Evolutionary conservation across 53 echinoderm and acorn worm genomes (phyloP), one percentile per base, ranked within the genome.

Genomic region (Hippasteria phrygiana): DNA sequence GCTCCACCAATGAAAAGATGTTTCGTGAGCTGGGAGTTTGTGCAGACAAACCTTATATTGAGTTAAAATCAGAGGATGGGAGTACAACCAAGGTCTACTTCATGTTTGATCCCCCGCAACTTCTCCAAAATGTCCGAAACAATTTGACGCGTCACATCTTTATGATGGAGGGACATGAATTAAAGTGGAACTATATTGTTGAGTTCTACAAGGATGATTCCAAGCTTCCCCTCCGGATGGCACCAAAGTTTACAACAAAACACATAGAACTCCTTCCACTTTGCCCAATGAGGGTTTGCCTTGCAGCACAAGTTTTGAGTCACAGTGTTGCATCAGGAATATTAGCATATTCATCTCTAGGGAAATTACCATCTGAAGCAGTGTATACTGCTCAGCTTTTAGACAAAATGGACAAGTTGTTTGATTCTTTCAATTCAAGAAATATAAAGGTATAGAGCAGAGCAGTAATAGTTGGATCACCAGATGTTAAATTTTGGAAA

Each of bases 381-480:
- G 91, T 56, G 0, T 73, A 71, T 33, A 88, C 88, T 28, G 71
- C 87, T 55, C 80, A 92, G 39, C 88, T 92, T 66, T 63, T 75
- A 62, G 62, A 62, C 6, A 88, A 64, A 45, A 88, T 92, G 62
- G 92, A 92, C 42, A 31, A 43, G 18, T 28, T 92, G 12, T 92
- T 92, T 54, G 88, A 88, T 48, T 77, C 74, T 34, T 62, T 80
- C 31, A 92, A 92, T 82, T 80, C 82, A 12, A 71, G 90, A 72
- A 43, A 34, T 31, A 38, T 78, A 43, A 34, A 35, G 38, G 72
- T 42, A 18, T 80, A 74, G 17, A 79, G 89, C 24, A 79, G 80
- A 59, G 78, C 89, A 79, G 71, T 70, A 7, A 89, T 55, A 29
- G 90, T 32, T 18, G 62, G 73, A 14, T 90, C 73, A 32, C 40